A percentile compares a stretch with the other conserved stretches of the same genome.
phyloP scores from a whole-genome alignment of 2,888 invertebrate species.

The Dinocampus coccinellae region DNA sequence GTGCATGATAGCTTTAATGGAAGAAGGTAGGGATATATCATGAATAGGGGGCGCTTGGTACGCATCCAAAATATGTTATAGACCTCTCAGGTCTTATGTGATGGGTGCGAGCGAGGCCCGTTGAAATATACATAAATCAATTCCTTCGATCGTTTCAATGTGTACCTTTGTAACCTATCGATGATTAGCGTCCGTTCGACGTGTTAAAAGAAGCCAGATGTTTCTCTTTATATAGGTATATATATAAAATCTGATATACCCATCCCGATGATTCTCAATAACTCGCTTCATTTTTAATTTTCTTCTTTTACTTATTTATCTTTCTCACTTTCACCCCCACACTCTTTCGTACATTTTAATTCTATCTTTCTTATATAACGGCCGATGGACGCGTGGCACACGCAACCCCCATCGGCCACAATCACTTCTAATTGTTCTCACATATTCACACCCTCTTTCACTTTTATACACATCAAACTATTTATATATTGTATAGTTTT shows the following conservation, averaged over 20 bases:
- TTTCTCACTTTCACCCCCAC: not conserved
- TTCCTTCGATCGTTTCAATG: slow-evolving; percentile 39
- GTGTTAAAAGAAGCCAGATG: slow-evolving; percentile 49
- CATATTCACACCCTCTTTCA: not conserved
- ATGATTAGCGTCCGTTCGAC: slow-evolving; percentile 49
- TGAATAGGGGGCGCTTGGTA: slow-evolving; percentile 37
- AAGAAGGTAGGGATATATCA: slow-evolving; percentile 21
- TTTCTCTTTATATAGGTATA: slow-evolving; percentile 23
- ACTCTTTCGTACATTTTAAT: not conserved
- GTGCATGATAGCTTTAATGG: slow-evolving; percentile 27
- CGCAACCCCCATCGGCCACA: slow-evolving; percentile 24
- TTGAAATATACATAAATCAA: slow-evolving; percentile 51
- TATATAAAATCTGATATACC: slow-evolving; percentile 4
- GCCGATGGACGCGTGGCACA: slow-evolving; percentile 24
- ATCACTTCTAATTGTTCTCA: slow-evolving; percentile 15
- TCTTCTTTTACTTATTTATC: not conserved
- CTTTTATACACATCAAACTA: not conserved
- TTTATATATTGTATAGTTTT: not conserved
- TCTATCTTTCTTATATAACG: not conserved
- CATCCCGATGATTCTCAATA: slow-evolving; percentile 17
- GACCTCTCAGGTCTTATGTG: not conserved
- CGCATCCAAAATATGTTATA: slow-evolving; percentile 12
- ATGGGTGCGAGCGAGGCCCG: slow-evolving; percentile 36
- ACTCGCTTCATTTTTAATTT: slow-evolving; percentile 10
- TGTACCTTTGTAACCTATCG: slow-evolving; percentile 44